phyloP scores from a whole-genome alignment of 1,140 invertebrate genomes.

The Nixonia krombeini region DNA sequence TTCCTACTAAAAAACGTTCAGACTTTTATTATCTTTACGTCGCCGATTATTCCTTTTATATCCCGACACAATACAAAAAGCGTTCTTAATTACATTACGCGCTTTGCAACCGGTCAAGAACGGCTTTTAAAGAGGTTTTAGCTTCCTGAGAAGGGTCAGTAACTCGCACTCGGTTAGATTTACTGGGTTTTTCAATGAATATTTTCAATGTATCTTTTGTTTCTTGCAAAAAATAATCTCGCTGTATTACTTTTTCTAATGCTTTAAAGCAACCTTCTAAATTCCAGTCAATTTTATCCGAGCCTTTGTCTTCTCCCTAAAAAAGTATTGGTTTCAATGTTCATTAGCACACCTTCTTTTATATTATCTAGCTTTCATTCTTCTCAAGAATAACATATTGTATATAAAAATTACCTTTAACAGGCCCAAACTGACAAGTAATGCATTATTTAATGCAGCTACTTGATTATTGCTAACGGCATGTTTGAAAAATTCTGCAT shows the following conservation, averaged over 20 bases:
- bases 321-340: conserved; percentile 38
- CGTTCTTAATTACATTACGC: too few species aligned
- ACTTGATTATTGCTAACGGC: conserved; percentile 70
- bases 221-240: conserved; percentile 71
- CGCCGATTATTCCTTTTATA: too few species aligned
- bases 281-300: conserved; percentile 73
- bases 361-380: too few species aligned
- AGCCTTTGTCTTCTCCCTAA: conserved; percentile 75
- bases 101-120: conserved; percentile 44
- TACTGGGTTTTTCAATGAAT: conserved; percentile 73
- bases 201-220: conserved; percentile 73
- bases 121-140: conserved; percentile 59
- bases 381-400: too few species aligned
- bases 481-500: conserved; percentile 74
- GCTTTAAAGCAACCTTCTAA: conserved; percentile 75
- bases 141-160: conserved; percentile 60
- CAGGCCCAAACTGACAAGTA: conserved; percentile 79
- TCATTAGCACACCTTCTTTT: too few species aligned
- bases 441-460: conserved; percentile 75
- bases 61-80: too few species aligned
- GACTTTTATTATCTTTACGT: too few species aligned
- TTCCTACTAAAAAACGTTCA: too few species aligned
- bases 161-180: conserved; percentile 47
- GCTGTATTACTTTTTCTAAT: conserved; percentile 71
- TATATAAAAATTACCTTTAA: conserved; percentile 82